Evolutionary conservation across 2,888 invertebrate species (phyloP).

Genomic region (Caenorhabditis doughertyi): DNA sequence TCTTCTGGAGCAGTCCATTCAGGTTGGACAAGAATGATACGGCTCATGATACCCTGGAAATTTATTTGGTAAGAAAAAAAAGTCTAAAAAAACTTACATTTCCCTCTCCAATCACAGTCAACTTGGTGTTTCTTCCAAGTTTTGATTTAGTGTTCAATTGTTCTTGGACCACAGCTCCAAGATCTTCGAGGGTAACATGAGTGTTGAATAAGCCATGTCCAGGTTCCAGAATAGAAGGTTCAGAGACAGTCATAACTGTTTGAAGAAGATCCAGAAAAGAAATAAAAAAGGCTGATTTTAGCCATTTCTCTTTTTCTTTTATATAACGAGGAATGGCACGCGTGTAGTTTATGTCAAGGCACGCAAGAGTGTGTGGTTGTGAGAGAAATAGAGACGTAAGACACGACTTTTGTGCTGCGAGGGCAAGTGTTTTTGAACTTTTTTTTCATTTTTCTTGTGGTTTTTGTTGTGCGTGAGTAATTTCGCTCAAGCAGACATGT

Average conservation of each 20-base stretch:
- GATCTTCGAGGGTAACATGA: slow-evolving; percentile 11
- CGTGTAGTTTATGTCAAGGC: slow-evolving; percentile 19
- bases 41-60: slow-evolving; percentile 57
- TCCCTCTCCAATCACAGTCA: slow-evolving; percentile 13
- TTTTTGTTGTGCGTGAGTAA: no score
- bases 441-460: background rate
- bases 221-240: slow-evolving; percentile 4
- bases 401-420: slow-evolving; percentile 27
- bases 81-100: background rate
- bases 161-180: background rate
- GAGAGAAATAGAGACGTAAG: slow-evolving; percentile 1
- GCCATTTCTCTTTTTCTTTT: background rate
- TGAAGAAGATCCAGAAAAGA: no score
- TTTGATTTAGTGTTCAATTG: background rate
- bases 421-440: background rate
- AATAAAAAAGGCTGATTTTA: background rate
- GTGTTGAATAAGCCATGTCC: slow-evolving; percentile 20
- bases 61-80: background rate
- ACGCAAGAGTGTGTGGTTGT: background rate
- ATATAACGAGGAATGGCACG: background rate
- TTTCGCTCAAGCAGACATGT: no score
- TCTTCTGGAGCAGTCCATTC: slow-evolving; percentile 36
- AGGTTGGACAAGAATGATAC: slow-evolving; percentile 49
- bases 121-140: slow-evolving; percentile 12
- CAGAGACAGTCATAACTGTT: background rate